These are phyloP conservation scores for Torymus auratus DNA, from an alignment of 2,888 invertebrate species.

Conservation along the genomic window DNA sequence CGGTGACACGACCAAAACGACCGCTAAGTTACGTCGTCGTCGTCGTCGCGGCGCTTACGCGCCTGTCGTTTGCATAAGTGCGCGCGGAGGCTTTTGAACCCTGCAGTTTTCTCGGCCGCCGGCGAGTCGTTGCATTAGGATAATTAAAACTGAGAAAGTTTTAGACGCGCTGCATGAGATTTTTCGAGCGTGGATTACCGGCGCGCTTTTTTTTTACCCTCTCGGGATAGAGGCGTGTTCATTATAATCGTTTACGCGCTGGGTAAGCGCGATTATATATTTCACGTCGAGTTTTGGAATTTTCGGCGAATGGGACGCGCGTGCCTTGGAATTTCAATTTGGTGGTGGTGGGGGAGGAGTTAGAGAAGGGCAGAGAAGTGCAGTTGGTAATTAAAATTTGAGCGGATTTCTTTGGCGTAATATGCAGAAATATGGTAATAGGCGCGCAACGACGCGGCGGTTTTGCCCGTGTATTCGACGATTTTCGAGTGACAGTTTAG, in stretches of 20 bases:
- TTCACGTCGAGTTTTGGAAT: conserved; percentile 15
- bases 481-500: no score
- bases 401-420: not conserved
- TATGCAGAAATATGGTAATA: no score
- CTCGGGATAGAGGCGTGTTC: not conserved
- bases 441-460: no score
- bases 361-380: not conserved
- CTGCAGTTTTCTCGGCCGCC: conserved; percentile 25
- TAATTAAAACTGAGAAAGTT: conserved; percentile 50
- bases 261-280: conserved; percentile 5
- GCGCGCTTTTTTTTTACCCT: not conserved
- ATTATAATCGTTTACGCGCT: conserved; percentile 32
- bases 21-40: no score
- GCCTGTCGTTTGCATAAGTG: conserved; percentile 54
- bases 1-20: no score
- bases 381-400: conserved; percentile 16
- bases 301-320: not conserved
- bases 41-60: not conserved
- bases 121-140: conserved; percentile 26
- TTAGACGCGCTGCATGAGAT: conserved; percentile 25
- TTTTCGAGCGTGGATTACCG: conserved; percentile 17
- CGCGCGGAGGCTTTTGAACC: conserved; percentile 5
- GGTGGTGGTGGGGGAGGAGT: not conserved
- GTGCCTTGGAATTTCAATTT: conserved; percentile 13
- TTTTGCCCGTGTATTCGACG: no score